Evolutionary conservation across 1,140 invertebrate genomes (phyloP), one percentile per base, ranked within the genome.

Genomic region (Solen grandis): DNA sequence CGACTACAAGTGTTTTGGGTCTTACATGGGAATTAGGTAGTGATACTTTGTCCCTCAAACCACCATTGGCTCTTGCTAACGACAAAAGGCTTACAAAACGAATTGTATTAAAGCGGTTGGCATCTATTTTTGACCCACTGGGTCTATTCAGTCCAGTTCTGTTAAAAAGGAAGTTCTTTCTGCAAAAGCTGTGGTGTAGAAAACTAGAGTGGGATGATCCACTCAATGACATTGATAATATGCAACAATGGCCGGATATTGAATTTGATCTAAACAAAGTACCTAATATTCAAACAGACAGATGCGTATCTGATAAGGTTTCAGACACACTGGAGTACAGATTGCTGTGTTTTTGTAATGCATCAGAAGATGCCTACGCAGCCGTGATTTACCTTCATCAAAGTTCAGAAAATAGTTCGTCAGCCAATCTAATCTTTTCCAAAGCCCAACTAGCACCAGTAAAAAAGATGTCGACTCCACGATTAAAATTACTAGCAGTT

Each of bases 271-370:
- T 68, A 25, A 5, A 3, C 3, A 25, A 36, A 5, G 8, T 36
- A 13, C 3, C 10, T 5, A 22, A 41, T 22, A 4, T 4, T 68
- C 29, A 3, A 8, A n/a, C 46, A 19, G 2, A n/a, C 38, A 68
- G 63, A 68, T 68, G 63, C 29, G 35, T 68, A 14, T 22, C 13
- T 27, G 13, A 31, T 2, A 4, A 2, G 31, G 33, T 16, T 4
- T n/a, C 5, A 33, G 46, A 31, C 16, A 22, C 13, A 5, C 5
- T 10, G 36, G 19, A 33, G 29, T 46, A 68, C 50, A 19, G 3
- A 13, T 38, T 46, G 13, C 35, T 66, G 5, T 68, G 68, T n/a
- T 70, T 70, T 33, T 70, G 68, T 70, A 52, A 70, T 36, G 68
- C 68, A 31, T 70, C 52, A 50, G 31, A 36, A 5, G 57, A 70